A percentile compares a stretch with the other conserved stretches of the same genome.
These are phyloP conservation scores for Bubalus kerabau DNA, from an alignment of 2,113 vertebrate genomes.

Conservation along the genomic window DNA sequence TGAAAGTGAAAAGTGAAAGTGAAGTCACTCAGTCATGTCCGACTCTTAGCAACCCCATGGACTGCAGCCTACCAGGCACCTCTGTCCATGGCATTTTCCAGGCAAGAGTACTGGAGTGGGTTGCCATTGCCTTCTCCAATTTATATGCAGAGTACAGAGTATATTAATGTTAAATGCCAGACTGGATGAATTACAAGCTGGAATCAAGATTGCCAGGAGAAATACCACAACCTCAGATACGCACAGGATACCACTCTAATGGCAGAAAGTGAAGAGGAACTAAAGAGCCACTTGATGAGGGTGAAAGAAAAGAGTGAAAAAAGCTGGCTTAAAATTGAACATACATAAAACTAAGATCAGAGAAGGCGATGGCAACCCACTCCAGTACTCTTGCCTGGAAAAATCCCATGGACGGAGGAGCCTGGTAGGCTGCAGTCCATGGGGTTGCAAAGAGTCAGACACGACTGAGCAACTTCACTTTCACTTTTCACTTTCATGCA, in stretches of 20 bases:
- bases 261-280: background rate
- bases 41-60: too few species aligned
- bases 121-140: background rate
- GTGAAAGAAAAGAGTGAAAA: background rate
- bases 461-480: too few species aligned
- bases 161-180: background rate
- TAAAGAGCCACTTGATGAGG: background rate
- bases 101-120: too few species aligned
- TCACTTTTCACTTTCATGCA: too few species aligned
- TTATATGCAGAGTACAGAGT: background rate
- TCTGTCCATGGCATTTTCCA: too few species aligned
- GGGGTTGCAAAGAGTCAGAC: accelerated
- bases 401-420: too few species aligned
- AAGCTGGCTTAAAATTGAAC: background rate
- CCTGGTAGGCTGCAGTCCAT: too few species aligned
- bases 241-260: background rate
- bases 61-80: too few species aligned
- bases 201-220: background rate
- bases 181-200: background rate
- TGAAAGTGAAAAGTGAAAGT: too few species aligned
- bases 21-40: too few species aligned
- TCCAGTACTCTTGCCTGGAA: too few species aligned
- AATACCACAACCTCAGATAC: background rate
- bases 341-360: background rate
- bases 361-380: too few species aligned